Percentiles rank a stretch among this genome's conserved stretches.
These are phyloP conservation scores for Pteropus rufus DNA, from an alignment of 2,797 vertebrate genomes.

Conservation along the genomic window DNA sequence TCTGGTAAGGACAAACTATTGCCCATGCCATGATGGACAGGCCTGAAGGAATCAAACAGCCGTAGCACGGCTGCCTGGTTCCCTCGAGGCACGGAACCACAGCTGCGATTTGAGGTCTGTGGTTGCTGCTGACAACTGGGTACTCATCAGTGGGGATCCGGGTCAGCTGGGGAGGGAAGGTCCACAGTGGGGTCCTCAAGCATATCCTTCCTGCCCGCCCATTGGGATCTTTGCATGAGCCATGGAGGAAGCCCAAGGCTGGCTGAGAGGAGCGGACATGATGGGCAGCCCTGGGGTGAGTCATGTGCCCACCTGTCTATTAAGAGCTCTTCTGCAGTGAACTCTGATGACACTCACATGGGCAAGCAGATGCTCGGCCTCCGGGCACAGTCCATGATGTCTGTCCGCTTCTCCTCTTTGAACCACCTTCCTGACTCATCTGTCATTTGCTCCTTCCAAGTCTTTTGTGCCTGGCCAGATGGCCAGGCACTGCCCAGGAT, in stretches of 20 bases:
- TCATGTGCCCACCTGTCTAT: background rate
- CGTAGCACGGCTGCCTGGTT: accelerated
- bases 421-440: background rate
- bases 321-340: background rate
- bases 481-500: background rate
- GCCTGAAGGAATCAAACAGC: no score
- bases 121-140: background rate
- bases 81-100: accelerated
- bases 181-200: background rate
- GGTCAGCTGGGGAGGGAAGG: background rate
- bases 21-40: accelerated
- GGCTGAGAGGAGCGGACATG: no score
- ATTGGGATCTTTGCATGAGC: background rate
- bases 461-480: background rate
- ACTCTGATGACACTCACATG: accelerated
- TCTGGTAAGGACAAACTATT: background rate
- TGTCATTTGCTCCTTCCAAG: background rate
- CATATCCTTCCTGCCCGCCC: accelerated
- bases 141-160: background rate
- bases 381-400: background rate
- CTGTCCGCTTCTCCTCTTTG: no score
- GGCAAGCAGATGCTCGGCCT: background rate
- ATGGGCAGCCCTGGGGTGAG: background rate
- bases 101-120: background rate
- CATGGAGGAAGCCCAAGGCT: no score